Conservation (phyloP, 2,888 invertebrate genomes). For the Tridacna gigas region DNA sequence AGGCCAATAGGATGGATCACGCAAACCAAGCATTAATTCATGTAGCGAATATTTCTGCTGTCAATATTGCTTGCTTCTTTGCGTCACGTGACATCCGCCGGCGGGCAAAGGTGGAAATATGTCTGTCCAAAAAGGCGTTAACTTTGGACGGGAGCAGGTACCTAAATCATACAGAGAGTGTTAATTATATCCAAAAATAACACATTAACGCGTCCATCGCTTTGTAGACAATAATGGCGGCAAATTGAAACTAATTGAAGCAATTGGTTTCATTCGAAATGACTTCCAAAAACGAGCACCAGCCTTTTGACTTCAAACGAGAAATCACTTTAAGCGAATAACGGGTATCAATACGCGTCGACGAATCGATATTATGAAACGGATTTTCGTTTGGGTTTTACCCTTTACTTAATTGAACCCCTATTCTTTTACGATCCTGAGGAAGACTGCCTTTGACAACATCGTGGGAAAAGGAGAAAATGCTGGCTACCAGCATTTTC, state of each 20-base stretch:
- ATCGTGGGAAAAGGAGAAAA: no score
- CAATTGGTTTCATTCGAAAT: constrained; percentile 45
- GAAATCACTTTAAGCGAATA: constrained; percentile 20
- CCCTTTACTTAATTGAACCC: no score
- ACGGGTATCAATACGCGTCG: constrained; percentile 21
- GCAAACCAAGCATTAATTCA: neutral
- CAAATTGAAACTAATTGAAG: constrained; percentile 67
- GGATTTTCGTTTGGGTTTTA: neutral
- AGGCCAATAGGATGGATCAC: neutral
- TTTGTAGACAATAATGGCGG: constrained; percentile 48
- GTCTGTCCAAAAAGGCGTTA: constrained; percentile 29
- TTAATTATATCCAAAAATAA: constrained; percentile 68
- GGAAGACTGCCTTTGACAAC: no score
- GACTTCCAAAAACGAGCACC: constrained; percentile 50
- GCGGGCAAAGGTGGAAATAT: constrained; percentile 45
- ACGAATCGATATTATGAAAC: constrained; percentile 26
- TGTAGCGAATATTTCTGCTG: neutral
- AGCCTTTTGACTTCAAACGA: constrained; percentile 54
- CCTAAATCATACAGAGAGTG: constrained; percentile 45
- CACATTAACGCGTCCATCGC: constrained; percentile 59
- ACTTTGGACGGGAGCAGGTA: constrained; percentile 43
- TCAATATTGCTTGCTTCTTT: neutral
- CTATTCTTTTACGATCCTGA: no score
- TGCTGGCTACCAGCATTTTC: no score
- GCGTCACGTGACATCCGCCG: constrained; percentile 6